Conservation (phyloP, 2,797 vertebrate genomes). For the Ctenopoma kingsleyae region DNA sequence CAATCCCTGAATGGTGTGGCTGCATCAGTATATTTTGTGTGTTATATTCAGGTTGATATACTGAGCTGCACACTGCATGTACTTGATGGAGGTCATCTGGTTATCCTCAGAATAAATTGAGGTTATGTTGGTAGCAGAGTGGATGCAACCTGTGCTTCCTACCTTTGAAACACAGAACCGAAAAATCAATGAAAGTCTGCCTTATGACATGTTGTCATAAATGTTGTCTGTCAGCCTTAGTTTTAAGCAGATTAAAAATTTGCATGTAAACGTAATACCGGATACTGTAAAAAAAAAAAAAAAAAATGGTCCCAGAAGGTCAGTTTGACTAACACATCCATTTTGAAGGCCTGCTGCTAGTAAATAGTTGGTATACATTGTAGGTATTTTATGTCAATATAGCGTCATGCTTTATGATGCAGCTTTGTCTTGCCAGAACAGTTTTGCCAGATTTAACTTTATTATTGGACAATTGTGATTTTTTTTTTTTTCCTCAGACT, state of each 20-base stretch:
- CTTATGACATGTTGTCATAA: no score
- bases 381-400: not conserved
- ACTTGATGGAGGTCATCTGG: constrained; percentile 16
- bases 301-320: no score
- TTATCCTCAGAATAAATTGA: constrained; percentile 15
- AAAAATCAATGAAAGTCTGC: no score
- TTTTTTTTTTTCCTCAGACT: no score
- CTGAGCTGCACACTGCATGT: not conserved
- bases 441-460: not conserved
- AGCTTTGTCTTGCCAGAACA: not conserved
- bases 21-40: constrained; percentile 1
- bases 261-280: not conserved
- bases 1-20: not conserved
- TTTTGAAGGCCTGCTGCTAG: no score
- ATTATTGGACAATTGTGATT: not conserved
- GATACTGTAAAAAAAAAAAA: no score
- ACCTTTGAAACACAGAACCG: not conserved
- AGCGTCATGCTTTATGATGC: not conserved
- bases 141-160: not conserved
- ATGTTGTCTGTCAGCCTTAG: no score
- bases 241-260: not conserved
- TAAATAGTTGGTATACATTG: not conserved
- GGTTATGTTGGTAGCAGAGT: not conserved
- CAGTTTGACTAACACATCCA: no score
- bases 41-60: not conserved